Evolutionary conservation across 2,797 vertebrate species (phyloP).

Genomic region (Decapterus maruadsi): DNA sequence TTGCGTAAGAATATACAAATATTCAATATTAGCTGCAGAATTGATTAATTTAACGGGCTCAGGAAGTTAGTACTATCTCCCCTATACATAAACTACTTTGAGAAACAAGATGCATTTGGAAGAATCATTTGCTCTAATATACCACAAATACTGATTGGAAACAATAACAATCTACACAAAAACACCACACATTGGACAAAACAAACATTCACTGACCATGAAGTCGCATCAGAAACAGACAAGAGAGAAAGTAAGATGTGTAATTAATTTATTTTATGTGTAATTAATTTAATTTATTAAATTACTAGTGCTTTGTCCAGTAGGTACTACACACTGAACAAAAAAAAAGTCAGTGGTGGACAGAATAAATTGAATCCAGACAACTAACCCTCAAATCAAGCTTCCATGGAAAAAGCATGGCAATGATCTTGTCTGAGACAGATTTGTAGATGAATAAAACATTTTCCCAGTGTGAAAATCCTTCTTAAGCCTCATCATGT

Average conservation of each 20-base stretch:
- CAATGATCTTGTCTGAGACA: not conserved
- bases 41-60: not conserved
- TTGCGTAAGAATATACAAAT: conserved; percentile 88
- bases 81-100: not conserved
- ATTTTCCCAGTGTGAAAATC: not conserved
- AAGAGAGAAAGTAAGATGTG: not conserved
- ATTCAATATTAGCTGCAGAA: not conserved
- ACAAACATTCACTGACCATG: not conserved
- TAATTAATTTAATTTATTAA: too few relatives aligned
- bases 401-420: not conserved
- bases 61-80: not conserved
- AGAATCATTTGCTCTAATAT: not conserved
- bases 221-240: not conserved
- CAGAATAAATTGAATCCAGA: not conserved
- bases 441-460: not conserved
- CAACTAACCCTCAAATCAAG: not conserved
- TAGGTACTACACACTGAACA: not conserved
- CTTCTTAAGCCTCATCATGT: not conserved
- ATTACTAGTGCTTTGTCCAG: not conserved
- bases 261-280: not conserved
- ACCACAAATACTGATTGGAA: not conserved
- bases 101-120: not conserved
- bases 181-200: not conserved
- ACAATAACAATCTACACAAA: not conserved
- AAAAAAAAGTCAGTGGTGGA: not conserved